A percentile compares a stretch with the other conserved stretches of the same genome.
Evolutionary conservation across 2,797 vertebrate species (phyloP).

Genomic region (Podargus strigoides): DNA sequence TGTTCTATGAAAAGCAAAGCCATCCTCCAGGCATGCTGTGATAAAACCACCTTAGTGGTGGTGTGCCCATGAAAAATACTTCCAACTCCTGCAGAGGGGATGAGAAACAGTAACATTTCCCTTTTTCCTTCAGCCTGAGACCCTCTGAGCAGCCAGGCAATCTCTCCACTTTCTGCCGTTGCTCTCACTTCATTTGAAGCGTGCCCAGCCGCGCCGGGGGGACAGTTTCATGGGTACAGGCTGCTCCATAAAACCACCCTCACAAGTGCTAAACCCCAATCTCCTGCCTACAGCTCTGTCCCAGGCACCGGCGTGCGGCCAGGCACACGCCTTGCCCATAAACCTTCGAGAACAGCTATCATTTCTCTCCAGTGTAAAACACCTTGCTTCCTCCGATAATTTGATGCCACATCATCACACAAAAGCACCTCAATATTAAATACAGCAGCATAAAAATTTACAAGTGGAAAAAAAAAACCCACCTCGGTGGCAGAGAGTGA

Average conservation of each 20-base stretch:
- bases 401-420: not conserved
- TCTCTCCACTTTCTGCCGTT: not conserved
- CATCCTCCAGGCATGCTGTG: not conserved
- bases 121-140: not conserved
- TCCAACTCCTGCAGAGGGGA: not conserved
- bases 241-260: not conserved
- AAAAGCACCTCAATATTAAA: not conserved
- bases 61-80: rapidly evolving
- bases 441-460: not conserved
- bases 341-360: not conserved
- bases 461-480: rapidly evolving
- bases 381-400: not conserved
- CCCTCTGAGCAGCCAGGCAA: not conserved
- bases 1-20: not conserved
- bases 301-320: rapidly evolving
- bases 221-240: not conserved
- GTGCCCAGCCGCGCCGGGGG: not conserved
- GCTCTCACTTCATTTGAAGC: not conserved
- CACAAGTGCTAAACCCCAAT: not conserved
- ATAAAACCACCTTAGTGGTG: not conserved
- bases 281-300: not conserved
- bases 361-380: not conserved
- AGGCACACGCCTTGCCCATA: not conserved
- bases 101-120: not conserved
- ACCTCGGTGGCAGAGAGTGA: not conserved